phyloP scores from a whole-genome alignment of 2,888 invertebrate species.

The Apotomis betuletana region DNA sequence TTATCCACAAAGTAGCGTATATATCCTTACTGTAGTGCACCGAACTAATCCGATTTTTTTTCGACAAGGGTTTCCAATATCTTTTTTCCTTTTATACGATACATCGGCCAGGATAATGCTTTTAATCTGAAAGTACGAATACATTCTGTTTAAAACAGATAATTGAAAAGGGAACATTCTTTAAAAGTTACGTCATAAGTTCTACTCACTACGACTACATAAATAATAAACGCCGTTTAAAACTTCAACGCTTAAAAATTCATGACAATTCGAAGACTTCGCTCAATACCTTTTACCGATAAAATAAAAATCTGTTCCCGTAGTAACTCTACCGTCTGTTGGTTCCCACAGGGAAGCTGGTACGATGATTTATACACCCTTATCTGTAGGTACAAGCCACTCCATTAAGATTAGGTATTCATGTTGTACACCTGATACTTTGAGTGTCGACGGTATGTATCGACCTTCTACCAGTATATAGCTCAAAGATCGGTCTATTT shows the following conservation, averaged over 20 bases:
- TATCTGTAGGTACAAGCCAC: slow-evolving; percentile 66
- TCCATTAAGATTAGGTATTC: slow-evolving; percentile 82
- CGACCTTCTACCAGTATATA: slow-evolving; percentile 9
- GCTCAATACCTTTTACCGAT: slow-evolving; percentile 42
- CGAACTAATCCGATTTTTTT: too few species aligned
- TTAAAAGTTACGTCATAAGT: too few species aligned
- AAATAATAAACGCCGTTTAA: slow-evolving; percentile 29
- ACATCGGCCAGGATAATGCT: too few species aligned
- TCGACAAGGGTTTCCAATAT: too few species aligned
- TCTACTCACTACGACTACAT: slow-evolving; percentile 12
- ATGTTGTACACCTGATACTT: slow-evolving; percentile 79
- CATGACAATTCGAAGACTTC: slow-evolving; percentile 51
- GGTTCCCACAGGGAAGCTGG: slow-evolving; percentile 75
- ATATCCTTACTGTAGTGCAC: too few species aligned
- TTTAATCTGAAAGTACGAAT: too few species aligned
- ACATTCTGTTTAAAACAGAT: too few species aligned
- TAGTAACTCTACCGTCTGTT: slow-evolving; percentile 67
- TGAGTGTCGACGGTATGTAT: slow-evolving; percentile 52
- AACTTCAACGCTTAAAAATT: slow-evolving; percentile 50
- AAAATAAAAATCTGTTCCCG: slow-evolving; percentile 57
- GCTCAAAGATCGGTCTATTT: slow-evolving; percentile 21
- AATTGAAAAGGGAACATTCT: too few species aligned
- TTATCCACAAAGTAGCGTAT: too few species aligned
- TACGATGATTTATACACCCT: slow-evolving; percentile 78
- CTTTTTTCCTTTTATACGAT: too few species aligned